Percentiles rank a stretch among this genome's conserved stretches.
phyloP scores from a whole-genome alignment of 2,113 vertebrate genomes.

The Mirounga angustirostris region DNA sequence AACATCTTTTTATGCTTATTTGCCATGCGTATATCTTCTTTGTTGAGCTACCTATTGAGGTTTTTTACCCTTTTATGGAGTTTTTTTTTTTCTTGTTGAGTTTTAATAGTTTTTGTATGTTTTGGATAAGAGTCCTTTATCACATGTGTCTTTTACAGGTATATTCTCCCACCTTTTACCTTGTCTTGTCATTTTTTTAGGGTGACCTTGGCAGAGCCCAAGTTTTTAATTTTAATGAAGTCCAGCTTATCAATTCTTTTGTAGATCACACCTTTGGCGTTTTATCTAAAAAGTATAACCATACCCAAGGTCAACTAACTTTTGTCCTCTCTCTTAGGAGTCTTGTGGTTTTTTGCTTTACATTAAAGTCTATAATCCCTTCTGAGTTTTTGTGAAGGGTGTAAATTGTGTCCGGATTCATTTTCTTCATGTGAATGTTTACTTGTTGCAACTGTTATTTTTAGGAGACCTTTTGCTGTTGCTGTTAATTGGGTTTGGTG shows the following conservation, averaged over 20 bases:
- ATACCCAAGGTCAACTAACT: neutral
- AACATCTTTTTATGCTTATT: neutral
- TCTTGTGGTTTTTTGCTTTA: neutral
- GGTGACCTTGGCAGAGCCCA: neutral
- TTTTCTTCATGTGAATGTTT: neutral
- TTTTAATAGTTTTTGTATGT: neutral
- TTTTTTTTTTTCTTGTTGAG: neutral
- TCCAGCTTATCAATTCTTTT: neutral
- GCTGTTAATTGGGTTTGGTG: neutral
- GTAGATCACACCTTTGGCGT: neutral
- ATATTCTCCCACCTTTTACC: neutral
- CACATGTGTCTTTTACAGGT: neutral
- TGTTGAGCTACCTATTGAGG: neutral
- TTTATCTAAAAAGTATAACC: neutral
- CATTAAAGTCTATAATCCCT: neutral
- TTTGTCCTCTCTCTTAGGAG: neutral
- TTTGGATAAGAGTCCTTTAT: neutral
- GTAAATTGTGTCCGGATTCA: neutral
- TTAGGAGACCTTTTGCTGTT: constrained; percentile 5
- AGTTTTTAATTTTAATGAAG: neutral
- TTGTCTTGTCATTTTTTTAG: neutral
- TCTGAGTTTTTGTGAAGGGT: neutral
- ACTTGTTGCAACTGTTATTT: neutral
- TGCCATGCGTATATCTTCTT: neutral
- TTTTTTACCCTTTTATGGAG: neutral